Evolutionary conservation across 2,888 invertebrate species (phyloP), one percentile per base, ranked within the genome.

Genomic region (Lepidocyrtinus sp.): DNA sequence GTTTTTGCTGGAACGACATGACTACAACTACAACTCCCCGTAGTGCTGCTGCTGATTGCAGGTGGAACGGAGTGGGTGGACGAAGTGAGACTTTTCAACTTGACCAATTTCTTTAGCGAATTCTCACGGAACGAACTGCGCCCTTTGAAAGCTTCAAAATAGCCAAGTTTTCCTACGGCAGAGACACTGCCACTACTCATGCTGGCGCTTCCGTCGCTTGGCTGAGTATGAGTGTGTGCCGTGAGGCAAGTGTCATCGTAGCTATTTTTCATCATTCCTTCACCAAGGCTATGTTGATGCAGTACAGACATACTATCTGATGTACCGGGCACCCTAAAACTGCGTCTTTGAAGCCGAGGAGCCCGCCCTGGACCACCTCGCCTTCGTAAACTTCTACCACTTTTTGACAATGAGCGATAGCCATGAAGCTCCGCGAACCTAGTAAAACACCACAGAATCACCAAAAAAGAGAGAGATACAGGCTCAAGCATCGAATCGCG

Each of bases 311-410:
- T 72, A 65, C 82, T 82, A 78, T 74, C 70, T 71, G 82, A 70
- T 25, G 82, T 75, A 63, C 27, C 65, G 36, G 82, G 67, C 75
- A 21, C 71, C 75, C 75, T 82, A 82, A 82, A 82, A 82, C 83
- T 82, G 75, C 83, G 81, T 77, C 80, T 82, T 73, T 83, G 82
- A 80, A 82, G 83, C 62, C 83, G 83, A 81, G 83, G 82, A 75
- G 82, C 64, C 77, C 83, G 82, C 21, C 75, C 78, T 27, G 82
- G 78, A 79, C 82, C 65, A 62, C 82, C 80, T 82, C 80, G 82
- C 75, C 77, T 83, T 83, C 77, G 79, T 45, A 82, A 82, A 81
- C 83, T 83, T 83, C 82, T 83, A 83, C 73, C 72, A 65, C 65
- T 25, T 72, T 81, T 81, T 55, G 81, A 61, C 25, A 72, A 81